These are phyloP conservation scores for Channa striata DNA, from an alignment of 2,797 vertebrate genomes.

Conservation along the genomic window DNA sequence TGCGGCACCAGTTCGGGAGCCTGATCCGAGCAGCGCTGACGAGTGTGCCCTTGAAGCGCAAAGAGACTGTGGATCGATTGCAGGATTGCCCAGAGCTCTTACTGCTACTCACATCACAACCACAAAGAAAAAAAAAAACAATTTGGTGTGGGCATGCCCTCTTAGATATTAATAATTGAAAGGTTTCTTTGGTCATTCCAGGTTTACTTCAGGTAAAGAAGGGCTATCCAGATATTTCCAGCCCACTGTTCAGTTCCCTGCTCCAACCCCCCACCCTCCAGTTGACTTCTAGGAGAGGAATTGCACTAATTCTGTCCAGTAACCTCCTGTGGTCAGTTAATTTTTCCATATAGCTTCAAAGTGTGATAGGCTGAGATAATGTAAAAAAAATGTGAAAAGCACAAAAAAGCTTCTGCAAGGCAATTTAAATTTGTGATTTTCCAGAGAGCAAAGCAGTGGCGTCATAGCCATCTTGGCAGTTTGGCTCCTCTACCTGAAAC, in stretches of 20 bases:
- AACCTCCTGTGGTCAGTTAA: slow-evolving; percentile 47
- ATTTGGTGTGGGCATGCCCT: slow-evolving; percentile 65
- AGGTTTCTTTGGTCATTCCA: slow-evolving; percentile 65
- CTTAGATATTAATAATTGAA: slow-evolving; percentile 81
- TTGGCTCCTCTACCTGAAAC: slow-evolving; percentile 43
- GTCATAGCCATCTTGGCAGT: slow-evolving; percentile 8
- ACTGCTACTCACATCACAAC: slow-evolving; percentile 61
- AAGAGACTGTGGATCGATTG: slow-evolving; percentile 66
- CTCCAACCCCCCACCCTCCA: slow-evolving; percentile 32
- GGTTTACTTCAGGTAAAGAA: slow-evolving; percentile 73
- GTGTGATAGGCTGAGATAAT: slow-evolving; percentile 57
- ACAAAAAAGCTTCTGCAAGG: slow-evolving; percentile 37
- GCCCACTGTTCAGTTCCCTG: slow-evolving; percentile 32
- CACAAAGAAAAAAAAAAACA: slow-evolving; percentile 57
- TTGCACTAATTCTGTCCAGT: slow-evolving; percentile 43
- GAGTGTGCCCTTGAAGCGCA: slow-evolving; percentile 34
- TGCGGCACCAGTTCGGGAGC: slow-evolving; percentile 40
- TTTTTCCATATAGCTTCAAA: slow-evolving; percentile 52
- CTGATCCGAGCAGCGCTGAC: slow-evolving; percentile 40
- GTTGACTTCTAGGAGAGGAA: slow-evolving; percentile 23
- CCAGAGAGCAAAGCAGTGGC: slow-evolving; percentile 32
- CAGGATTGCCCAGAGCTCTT: slow-evolving; percentile 53
- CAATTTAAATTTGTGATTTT: slow-evolving; percentile 69
- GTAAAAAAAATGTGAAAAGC: slow-evolving; percentile 34
- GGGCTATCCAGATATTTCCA: slow-evolving; percentile 42